phyloP scores from a whole-genome alignment of 2,113 vertebrate genomes.

The Naja naja region DNA sequence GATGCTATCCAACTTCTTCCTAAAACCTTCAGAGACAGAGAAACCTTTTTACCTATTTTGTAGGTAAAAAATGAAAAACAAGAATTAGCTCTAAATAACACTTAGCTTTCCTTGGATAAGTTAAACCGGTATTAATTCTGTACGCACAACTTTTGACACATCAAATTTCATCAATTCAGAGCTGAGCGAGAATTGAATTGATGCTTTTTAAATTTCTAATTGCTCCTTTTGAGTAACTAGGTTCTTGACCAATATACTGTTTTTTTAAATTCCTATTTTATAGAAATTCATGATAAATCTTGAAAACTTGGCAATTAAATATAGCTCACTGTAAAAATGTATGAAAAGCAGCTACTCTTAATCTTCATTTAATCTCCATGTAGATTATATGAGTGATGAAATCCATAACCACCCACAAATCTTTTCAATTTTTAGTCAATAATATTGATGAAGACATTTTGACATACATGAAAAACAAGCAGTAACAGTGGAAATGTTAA shows the following conservation, averaged over 20 bases:
- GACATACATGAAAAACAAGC: conserved; percentile 3
- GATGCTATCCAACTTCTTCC: not conserved
- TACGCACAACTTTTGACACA: not conserved
- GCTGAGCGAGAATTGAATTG: not conserved
- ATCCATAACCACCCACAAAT: not conserved
- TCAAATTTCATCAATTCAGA: not conserved
- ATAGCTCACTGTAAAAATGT: not conserved
- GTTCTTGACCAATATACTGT: not conserved
- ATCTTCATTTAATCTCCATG: not conserved
- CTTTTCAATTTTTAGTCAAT: not conserved
- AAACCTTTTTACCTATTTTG: not conserved
- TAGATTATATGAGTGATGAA: not conserved
- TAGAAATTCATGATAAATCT: not conserved
- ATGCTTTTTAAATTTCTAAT: not conserved
- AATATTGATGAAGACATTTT: not conserved
- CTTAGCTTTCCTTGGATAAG: not conserved
- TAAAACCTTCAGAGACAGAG: not conserved
- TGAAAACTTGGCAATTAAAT: not conserved
- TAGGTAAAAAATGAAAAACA: not conserved
- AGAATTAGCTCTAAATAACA: not conserved
- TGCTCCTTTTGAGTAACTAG: not conserved
- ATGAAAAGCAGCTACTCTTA: not conserved
- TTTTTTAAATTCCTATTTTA: not conserved
- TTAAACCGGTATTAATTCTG: not conserved
- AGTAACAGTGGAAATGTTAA: not conserved